Evolutionary conservation across 2,797 vertebrate genomes (phyloP).

Genomic region (Danio tinwini): DNA sequence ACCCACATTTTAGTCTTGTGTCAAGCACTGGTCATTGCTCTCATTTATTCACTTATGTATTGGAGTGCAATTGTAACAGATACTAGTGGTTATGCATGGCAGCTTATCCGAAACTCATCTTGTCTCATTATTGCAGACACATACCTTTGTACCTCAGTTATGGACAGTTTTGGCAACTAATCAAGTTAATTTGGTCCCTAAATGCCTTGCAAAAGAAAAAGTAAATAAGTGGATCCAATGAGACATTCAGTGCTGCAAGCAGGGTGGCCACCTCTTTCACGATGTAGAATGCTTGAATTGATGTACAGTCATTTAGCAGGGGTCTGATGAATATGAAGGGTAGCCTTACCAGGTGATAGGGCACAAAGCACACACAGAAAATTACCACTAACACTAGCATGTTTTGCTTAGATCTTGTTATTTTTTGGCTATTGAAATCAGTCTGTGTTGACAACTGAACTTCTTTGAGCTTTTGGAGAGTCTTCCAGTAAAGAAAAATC

Average conservation of each 20-base stretch:
- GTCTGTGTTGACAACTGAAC: constrained; percentile 43
- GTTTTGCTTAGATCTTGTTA: constrained; percentile 69
- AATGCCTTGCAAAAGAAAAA: constrained; percentile 76
- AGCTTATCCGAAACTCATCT: too few species aligned
- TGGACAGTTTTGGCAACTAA: not conserved
- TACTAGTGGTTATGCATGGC: too few species aligned
- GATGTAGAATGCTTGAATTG: constrained; percentile 54
- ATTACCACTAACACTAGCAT: constrained; percentile 73
- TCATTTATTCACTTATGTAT: too few species aligned
- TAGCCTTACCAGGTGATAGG: constrained; percentile 73
- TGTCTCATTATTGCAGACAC: not conserved
- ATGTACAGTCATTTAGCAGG: not conserved
- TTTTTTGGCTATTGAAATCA: constrained; percentile 55
- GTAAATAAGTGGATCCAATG: constrained; percentile 77
- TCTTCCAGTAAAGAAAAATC: constrained; percentile 70
- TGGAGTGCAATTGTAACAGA: too few species aligned
- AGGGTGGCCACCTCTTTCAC: constrained; percentile 69
- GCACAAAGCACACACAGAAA: constrained; percentile 77
- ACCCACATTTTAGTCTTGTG: too few species aligned
- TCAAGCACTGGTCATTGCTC: too few species aligned
- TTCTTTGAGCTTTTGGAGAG: constrained; percentile 57
- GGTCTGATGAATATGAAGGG: constrained; percentile 63
- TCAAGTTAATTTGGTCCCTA: constrained; percentile 57
- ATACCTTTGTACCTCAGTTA: not conserved
- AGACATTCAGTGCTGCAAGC: constrained; percentile 70